A percentile compares a stretch with the other conserved stretches of the same genome.
Conservation (phyloP, 2,113 vertebrate genomes). For the Thalassarche chlororhynchos region DNA sequence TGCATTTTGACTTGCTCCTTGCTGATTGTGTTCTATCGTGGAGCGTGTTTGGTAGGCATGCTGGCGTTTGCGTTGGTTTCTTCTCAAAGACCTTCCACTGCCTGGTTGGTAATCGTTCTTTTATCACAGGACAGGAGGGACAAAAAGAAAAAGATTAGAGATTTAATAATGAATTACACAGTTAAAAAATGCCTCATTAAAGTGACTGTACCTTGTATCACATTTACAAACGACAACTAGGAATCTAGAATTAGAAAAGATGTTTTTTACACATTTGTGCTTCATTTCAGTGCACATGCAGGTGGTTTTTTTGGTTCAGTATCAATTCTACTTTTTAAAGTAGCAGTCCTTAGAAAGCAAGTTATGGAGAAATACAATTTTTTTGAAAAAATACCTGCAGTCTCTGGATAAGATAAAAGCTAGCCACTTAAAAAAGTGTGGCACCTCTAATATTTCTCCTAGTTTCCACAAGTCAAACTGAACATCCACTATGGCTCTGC, state of each 20-base stretch:
- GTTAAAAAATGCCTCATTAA: background rate
- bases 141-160: background rate
- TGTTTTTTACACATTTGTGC: rapidly evolving
- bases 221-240: background rate
- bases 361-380: rapidly evolving
- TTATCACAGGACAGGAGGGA: background rate
- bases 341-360: background rate
- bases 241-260: background rate
- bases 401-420: background rate
- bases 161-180: background rate
- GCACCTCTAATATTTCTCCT: background rate
- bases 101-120: constrained; percentile 81
- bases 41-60: constrained; percentile 95
- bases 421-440: background rate
- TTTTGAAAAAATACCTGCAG: background rate
- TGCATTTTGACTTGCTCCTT: constrained; percentile 65
- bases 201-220: background rate
- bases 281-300: background rate
- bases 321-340: background rate
- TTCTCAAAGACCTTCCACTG: constrained; percentile 81
- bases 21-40: constrained; percentile 82
- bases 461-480: background rate
- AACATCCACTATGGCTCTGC: background rate
- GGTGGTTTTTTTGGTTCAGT: background rate
- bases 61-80: constrained; percentile 84